A percentile compares a stretch with the other conserved stretches of the same genome.
Conservation (phyloP, 2,113 vertebrate genomes). For the Albula goreensis region DNA sequence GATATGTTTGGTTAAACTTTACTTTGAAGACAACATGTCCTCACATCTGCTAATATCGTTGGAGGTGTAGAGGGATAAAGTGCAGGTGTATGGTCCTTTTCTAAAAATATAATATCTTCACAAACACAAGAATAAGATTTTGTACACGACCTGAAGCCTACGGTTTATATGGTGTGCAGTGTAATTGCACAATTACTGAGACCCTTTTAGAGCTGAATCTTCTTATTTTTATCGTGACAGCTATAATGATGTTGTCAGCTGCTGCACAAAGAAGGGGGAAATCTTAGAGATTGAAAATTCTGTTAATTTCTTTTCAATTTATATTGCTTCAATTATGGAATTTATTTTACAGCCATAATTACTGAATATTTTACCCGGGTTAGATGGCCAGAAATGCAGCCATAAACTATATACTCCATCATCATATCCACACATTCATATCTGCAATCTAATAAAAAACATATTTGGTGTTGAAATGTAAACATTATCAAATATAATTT, state of each 20-base stretch:
- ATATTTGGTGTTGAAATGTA: no score
- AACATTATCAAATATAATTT: no score
- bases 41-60: not conserved
- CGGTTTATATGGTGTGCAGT: not conserved
- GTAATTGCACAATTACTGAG: not conserved
- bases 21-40: not conserved
- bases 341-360: no score
- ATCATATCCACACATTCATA: no score
- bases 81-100: not conserved
- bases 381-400: no score
- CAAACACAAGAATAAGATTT: not conserved
- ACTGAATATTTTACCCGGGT: no score
- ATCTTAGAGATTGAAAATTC: not conserved
- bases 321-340: no score
- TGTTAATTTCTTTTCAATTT: no score
- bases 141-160: not conserved
- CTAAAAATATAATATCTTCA: not conserved
- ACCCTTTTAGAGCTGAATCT: not conserved
- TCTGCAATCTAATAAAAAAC: no score
- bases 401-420: no score
- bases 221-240: not conserved
- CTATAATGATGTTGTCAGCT: not conserved
- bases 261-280: not conserved
- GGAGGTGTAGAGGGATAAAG: not conserved
- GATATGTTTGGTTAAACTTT: no score